phyloP scores from a whole-genome alignment of 30 jellyfish, hydroid and myxozoan species.

The Nemopilema nomurai region DNA sequence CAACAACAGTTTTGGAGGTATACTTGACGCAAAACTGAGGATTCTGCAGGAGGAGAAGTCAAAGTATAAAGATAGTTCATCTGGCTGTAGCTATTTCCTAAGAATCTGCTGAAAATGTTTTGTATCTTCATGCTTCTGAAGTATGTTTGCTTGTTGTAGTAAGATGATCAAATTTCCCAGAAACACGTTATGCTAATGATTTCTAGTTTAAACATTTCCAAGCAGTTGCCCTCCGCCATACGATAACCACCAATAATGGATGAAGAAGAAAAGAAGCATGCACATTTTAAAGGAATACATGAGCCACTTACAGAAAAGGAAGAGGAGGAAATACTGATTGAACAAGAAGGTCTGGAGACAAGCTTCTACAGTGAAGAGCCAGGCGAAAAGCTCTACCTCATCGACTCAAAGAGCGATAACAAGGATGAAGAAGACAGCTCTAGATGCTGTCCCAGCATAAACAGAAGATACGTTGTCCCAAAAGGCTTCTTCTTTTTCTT shows the following conservation, averaged over 20 bases:
- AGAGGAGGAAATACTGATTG: slow-evolving; percentile 64
- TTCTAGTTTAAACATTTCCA: too few species aligned
- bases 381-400: slow-evolving; percentile 52
- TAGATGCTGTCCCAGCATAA: slow-evolving; percentile 60
- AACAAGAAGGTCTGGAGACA: slow-evolving; percentile 66
- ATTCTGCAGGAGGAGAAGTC: background rate
- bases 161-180: too few species aligned
- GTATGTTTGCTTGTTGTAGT: too few species aligned
- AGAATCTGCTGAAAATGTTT: too few species aligned
- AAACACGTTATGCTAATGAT: too few species aligned
- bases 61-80: too few species aligned
- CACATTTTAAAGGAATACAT: background rate
- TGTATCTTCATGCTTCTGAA: background rate
- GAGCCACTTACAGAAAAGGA: slow-evolving; percentile 1
- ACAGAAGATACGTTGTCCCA: slow-evolving; percentile 70
- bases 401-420: slow-evolving; percentile 30
- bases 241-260: background rate
- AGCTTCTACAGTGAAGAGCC: slow-evolving; percentile 66
- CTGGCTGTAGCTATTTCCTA: too few species aligned
- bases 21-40: background rate
- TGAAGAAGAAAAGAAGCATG: background rate
- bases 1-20: background rate
- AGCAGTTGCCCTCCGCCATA: too few species aligned
- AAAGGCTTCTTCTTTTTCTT: slow-evolving; percentile 89
- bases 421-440: slow-evolving; percentile 42